Evolutionary conservation across 1,140 invertebrate species (phyloP), one percentile per base, ranked within the genome.

Genomic region (Capitella teleta): DNA sequence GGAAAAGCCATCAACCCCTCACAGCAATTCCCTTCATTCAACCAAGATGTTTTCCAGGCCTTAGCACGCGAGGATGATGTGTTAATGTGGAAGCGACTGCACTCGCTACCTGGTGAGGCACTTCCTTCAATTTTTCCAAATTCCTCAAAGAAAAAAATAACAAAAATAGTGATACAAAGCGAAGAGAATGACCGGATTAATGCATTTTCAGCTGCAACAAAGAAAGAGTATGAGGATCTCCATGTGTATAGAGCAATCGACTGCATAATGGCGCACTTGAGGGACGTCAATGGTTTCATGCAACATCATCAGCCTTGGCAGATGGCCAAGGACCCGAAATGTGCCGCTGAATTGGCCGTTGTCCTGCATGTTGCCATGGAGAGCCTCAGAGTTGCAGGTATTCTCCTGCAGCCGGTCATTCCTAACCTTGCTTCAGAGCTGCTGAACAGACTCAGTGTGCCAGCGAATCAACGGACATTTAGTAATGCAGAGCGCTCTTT

Each of bases 201-300:
- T n/a, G n/a, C n/a, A n/a, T n/a, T n/a, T n/a, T n/a, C n/a, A n/a
- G n/a, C n/a, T n/a, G n/a, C n/a, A n/a, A n/a, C n/a, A n/a, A n/a
- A n/a, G n/a, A n/a, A n/a, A n/a, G n/a, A n/a, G n/a, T n/a, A n/a
- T n/a, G n/a, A n/a, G n/a, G 75, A 83, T 32, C 83, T 82, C 62
- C 80, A 88, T 60, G 85, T 93, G 65, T 87, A 93, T 74, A 82
- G 82, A 69, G 88, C 78, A 0, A 79, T 89, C 0, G 87, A 94
- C 61, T 69, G 71, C 0, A 78, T 87, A 0, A 85, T 95, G 68
- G 66, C 72, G 23, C 75, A 79, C 3, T 68, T 95, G 6, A 81
- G 84, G 62, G 68, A 77, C 25, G 80, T 85, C 1, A 98, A 98
- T 76, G 72, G 79, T 51, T 87, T 95, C 77, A 81, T 97, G 53